A percentile compares a stretch with the other conserved stretches of the same genome.
These are phyloP conservation scores for Phymatocera aterrima DNA, from an alignment of 2,888 invertebrate species.

Conservation along the genomic window DNA sequence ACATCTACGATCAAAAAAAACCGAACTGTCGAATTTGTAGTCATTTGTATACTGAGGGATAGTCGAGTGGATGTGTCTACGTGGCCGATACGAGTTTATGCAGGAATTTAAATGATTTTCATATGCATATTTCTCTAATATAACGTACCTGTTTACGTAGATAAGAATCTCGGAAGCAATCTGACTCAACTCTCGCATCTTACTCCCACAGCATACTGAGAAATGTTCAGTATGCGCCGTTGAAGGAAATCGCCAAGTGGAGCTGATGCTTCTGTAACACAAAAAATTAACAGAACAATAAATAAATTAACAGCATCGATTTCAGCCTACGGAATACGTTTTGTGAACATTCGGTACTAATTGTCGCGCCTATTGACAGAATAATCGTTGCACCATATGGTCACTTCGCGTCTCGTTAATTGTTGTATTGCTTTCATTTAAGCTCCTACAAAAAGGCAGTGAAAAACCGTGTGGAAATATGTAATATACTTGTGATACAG, in stretches of 20 bases:
- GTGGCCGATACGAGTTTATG: background rate
- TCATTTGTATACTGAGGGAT: slow-evolving; percentile 5
- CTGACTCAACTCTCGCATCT: background rate
- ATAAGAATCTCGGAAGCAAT: slow-evolving; percentile 32
- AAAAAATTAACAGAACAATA: background rate
- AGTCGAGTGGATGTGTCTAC: background rate
- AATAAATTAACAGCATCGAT: background rate
- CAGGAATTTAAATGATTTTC: slow-evolving; percentile 25
- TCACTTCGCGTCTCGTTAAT: too few species aligned
- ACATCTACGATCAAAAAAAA: too few species aligned
- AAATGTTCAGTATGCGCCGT: background rate
- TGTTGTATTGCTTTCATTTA: too few species aligned
- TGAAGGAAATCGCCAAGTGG: background rate
- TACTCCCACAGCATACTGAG: background rate
- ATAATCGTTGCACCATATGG: too few species aligned
- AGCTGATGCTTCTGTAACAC: slow-evolving; percentile 2
- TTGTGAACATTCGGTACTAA: too few species aligned
- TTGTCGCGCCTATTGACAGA: too few species aligned
- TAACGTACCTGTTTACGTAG: slow-evolving; percentile 22
- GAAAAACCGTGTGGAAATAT: too few species aligned
- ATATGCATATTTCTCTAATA: background rate
- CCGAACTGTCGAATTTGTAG: background rate
- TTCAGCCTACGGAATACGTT: too few species aligned
- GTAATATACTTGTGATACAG: too few species aligned
- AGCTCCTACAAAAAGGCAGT: too few species aligned